Conservation (phyloP, 2,113 vertebrate species). For the Spheniscus mendiculus region DNA sequence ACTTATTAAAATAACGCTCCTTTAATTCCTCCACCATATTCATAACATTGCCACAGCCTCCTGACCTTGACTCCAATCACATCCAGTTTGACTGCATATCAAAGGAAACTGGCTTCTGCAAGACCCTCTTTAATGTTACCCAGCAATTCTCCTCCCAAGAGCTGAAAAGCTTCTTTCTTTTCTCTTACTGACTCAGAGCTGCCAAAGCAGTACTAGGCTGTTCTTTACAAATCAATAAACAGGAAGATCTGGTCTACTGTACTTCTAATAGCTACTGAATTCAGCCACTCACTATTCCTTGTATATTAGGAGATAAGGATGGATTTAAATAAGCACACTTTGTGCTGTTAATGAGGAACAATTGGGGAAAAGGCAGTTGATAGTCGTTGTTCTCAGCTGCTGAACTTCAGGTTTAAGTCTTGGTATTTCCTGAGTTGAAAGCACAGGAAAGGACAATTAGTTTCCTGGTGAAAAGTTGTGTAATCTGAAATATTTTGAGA, state of each 20-base stretch:
- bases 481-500: neutral
- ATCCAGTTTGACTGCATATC: slow-evolving; percentile 29
- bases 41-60: slow-evolving; percentile 37
- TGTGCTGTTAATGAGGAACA: slow-evolving; percentile 34
- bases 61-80: slow-evolving; percentile 54
- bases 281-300: neutral
- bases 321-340: slow-evolving; percentile 36
- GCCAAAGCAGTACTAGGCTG: slow-evolving; percentile 20
- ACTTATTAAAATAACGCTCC: slow-evolving; percentile 14
- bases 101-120: slow-evolving; percentile 38
- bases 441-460: neutral
- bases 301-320: slow-evolving; percentile 7
- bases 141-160: slow-evolving; percentile 15
- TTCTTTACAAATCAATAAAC: slow-evolving; percentile 66
- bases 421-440: neutral
- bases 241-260: slow-evolving; percentile 38
- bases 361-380: neutral
- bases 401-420: neutral
- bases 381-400: neutral
- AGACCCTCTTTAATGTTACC: slow-evolving; percentile 46
- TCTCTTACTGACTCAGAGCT: slow-evolving; percentile 7
- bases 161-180: slow-evolving; percentile 69
- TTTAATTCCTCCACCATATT: neutral
- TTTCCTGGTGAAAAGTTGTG: neutral
- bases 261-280: neutral